These are phyloP conservation scores for Eupithecia insigniata DNA, from an alignment of 2,888 invertebrate genomes.

Conservation along the genomic window DNA sequence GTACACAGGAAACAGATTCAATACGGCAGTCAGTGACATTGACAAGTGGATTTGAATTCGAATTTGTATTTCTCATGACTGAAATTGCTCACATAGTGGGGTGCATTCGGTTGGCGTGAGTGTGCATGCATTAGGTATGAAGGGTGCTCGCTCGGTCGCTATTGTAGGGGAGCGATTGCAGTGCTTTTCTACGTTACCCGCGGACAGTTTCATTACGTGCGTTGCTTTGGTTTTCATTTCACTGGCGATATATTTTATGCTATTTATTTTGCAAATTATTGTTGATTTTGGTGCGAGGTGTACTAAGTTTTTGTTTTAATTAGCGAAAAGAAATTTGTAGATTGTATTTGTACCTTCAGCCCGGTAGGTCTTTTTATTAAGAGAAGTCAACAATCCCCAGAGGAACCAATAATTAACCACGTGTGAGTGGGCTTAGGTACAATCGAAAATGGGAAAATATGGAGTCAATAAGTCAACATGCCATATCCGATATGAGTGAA, in stretches of 20 bases:
- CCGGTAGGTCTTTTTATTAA: neutral
- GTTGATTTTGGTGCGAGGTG: neutral
- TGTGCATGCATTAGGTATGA: conserved; percentile 73
- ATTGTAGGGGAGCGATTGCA: conserved; percentile 56
- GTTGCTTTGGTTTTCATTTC: conserved; percentile 11
- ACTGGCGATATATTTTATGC: neutral
- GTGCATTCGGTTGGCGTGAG: conserved; percentile 61
- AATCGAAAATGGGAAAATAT: conserved; percentile 63
- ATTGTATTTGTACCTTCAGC: neutral
- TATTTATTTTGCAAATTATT: neutral
- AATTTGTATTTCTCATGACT: no score
- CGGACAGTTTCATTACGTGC: conserved; percentile 32
- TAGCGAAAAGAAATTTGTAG: neutral
- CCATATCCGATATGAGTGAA: conserved; percentile 15
- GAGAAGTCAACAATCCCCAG: neutral
- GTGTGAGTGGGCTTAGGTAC: conserved; percentile 42
- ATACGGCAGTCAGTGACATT: neutral
- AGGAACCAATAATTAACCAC: neutral
- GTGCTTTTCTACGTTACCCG: conserved; percentile 49
- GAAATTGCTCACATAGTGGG: conserved; percentile 68
- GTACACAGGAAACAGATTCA: neutral
- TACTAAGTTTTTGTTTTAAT: neutral
- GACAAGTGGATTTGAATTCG: neutral
- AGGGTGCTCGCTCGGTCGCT: conserved; percentile 62
- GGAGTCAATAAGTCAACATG: conserved; percentile 9